Evolutionary conservation across 1,140 invertebrate species (phyloP), one percentile per base, ranked within the genome.

Genomic region (Camponotus pennsylvanicus): DNA sequence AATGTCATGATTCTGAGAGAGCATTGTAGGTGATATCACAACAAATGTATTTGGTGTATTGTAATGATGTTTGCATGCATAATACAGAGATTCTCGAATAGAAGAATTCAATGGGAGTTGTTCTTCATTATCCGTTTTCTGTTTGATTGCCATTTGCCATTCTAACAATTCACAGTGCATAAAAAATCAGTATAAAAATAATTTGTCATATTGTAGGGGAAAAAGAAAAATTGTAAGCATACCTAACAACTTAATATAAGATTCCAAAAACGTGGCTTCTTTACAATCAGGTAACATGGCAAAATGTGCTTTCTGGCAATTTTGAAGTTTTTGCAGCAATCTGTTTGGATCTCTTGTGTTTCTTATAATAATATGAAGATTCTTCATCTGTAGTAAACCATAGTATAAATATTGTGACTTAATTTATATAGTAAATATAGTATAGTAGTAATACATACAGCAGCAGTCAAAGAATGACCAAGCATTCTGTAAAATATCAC

Each of bases 201-300:
- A 57, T 42, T 80, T 42, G 13, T 45, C n/a, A 63, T 37, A 45
- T 55, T 2, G 57, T 3, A 52, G 3, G 4, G 5, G 1, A 40
- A 40, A n/a, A 85, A 42, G 1, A 18, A 32, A 27, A 13, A 34
- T 45, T 63, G 21, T 27, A 63, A 63, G 83, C 57, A 86, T 93
- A 96, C 95, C 95, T 87, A 96, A 89, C 52, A 96, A 92, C 59
- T 95, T 93, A 32, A 96, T 95, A 40, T 95, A 95, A 79, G 94
- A 94, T 18, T 95, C 91, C 21, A 96, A 89, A 91, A 95, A 94
- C 5, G 67, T 37, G 49, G 91, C 87, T 91, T 96, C 95, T 80
- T 90, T 95, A 63, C 93, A 94, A 49, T 95, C 94, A 49, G 87
- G 77, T 15, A 94, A 83, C 59, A 92, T 87, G 1, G 92, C 85